Percentiles rank a stretch among this genome's conserved stretches.
Evolutionary conservation across 92 coral and sea anemone species (phyloP).

Genomic region (Epizoanthus rinbou): DNA sequence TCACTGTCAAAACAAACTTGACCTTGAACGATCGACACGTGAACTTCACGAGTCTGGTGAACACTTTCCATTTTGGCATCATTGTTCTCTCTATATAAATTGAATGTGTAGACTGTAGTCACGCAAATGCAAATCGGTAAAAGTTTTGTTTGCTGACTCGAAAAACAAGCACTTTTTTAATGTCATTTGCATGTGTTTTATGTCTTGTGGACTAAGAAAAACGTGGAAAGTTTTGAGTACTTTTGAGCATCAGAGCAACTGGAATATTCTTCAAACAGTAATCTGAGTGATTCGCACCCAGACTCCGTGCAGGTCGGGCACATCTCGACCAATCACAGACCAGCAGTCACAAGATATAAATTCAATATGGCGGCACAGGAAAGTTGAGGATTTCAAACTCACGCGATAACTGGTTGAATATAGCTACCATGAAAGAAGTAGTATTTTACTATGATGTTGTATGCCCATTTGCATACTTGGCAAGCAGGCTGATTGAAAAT

Average conservation of each 20-base stretch:
- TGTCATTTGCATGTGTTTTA: not conserved
- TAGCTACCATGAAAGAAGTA: constrained; percentile 72
- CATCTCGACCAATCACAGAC: constrained; percentile 20
- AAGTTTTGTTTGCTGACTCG: not conserved
- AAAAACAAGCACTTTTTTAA: not conserved
- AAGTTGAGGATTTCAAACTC: not conserved
- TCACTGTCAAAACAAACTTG: constrained; percentile 22
- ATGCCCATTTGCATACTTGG: constrained; percentile 96
- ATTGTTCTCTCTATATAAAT: too few species aligned
- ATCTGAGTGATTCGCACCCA: not conserved
- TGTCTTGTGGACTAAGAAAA: too few species aligned
- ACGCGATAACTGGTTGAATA: not conserved
- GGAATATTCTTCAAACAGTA: not conserved
- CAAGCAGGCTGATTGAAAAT: constrained; percentile 84
- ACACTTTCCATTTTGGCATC: too few species aligned
- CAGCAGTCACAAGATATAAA: not conserved
- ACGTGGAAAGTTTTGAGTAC: not conserved
- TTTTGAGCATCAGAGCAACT: not conserved
- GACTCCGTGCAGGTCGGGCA: not conserved
- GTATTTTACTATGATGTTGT: constrained; percentile 95
- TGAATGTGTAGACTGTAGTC: not conserved
- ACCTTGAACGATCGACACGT: not conserved
- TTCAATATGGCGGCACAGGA: not conserved
- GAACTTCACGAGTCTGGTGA: not conserved
- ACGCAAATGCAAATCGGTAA: not conserved